phyloP scores from a whole-genome alignment of 2,797 vertebrate genomes.

The Siniperca scherzeri region DNA sequence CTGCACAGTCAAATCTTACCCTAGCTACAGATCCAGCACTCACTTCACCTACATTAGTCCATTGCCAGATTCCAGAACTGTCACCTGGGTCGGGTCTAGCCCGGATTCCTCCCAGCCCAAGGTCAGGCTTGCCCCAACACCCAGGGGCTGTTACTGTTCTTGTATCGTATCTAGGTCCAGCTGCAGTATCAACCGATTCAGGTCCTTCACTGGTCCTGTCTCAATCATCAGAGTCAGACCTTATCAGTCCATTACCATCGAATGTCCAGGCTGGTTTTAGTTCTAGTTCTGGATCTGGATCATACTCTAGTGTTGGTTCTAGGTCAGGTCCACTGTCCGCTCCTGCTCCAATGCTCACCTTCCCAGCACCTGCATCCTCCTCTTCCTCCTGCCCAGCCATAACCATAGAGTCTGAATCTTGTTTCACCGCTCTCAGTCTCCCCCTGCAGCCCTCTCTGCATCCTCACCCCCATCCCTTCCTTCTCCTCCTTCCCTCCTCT shows the following conservation, averaged over 20 bases:
- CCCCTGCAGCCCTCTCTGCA: conserved; percentile 8
- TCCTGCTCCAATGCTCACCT: conserved; percentile 9
- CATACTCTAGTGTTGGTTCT: neutral
- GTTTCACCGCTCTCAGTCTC: conserved; percentile 10
- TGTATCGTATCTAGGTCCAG: conserved; percentile 22
- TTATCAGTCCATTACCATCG: conserved; percentile 25
- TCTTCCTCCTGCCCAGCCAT: conserved; percentile 63
- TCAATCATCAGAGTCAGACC: conserved; percentile 6
- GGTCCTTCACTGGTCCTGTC: conserved; percentile 19
- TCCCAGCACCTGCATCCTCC: conserved; percentile 1
- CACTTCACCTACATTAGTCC: neutral
- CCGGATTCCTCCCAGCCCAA: neutral
- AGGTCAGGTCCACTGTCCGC: conserved; percentile 3
- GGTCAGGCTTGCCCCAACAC: neutral
- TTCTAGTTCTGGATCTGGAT: conserved; percentile 22
- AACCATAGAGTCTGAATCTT: conserved; percentile 63
- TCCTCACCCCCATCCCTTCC: conserved; percentile 59
- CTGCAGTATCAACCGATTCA: conserved; percentile 2
- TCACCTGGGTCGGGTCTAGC: conserved; percentile 22
- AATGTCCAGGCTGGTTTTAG: conserved; percentile 26
- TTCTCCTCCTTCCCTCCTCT: conserved; percentile 14
- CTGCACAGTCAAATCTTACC: neutral
- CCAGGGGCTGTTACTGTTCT: conserved; percentile 6
- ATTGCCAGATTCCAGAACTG: conserved; percentile 37
- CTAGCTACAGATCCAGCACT: conserved; percentile 11